Evolutionary conservation across 2,888 invertebrate species (phyloP).

Genomic region (Oscheius myriophilus): DNA sequence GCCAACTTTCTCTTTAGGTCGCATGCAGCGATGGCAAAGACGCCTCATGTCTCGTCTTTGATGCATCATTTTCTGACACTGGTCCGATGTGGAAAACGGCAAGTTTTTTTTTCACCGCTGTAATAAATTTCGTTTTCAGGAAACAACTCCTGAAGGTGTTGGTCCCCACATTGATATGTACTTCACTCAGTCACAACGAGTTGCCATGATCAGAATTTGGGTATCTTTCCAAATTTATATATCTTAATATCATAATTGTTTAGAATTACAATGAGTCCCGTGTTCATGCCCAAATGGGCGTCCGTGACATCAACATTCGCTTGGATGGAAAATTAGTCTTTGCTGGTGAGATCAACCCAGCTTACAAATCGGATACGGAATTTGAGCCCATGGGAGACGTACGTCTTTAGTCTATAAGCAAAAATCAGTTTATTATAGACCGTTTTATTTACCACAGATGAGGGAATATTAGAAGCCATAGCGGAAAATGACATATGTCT

Average conservation of each 20-base stretch:
- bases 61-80: conserved; percentile 28
- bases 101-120: background rate
- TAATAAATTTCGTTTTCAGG: background rate
- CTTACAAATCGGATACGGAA: conserved; percentile 78
- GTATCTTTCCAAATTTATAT: conserved; percentile 29
- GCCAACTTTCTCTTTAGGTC: conserved; percentile 25
- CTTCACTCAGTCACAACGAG: background rate
- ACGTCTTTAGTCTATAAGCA: conserved; percentile 50
- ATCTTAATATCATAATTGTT: background rate
- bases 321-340: conserved; percentile 76
- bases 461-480: conserved; percentile 79
- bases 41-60: conserved; percentile 37
- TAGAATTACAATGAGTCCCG: conserved; percentile 89
- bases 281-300: conserved; percentile 84
- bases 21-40: conserved; percentile 37
- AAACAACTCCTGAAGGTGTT: background rate
- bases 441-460: conserved; percentile 84
- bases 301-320: conserved; percentile 78
- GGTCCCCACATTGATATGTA: conserved; percentile 18
- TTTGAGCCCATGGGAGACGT: conserved; percentile 77
- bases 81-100: conserved; percentile 41
- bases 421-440: conserved; percentile 77
- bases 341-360: conserved; percentile 83
- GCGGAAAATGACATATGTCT: conserved; percentile 73
- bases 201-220: conserved; percentile 68